Conservation (phyloP, 2,797 vertebrate species). For the Ctenopoma kingsleyae region DNA sequence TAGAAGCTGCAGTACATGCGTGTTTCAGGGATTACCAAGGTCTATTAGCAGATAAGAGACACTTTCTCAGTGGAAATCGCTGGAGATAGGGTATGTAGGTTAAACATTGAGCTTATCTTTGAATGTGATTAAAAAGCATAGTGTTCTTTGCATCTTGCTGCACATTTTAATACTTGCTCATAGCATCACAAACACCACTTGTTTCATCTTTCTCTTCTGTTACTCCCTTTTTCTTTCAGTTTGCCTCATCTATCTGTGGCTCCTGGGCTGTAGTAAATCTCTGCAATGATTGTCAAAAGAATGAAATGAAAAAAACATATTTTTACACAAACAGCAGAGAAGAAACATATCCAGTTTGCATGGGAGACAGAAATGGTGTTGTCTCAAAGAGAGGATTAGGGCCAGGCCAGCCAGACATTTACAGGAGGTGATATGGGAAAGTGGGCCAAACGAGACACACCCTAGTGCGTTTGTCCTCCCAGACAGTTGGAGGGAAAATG, state of each 20-base stretch:
- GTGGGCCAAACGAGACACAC: slow-evolving; percentile 58
- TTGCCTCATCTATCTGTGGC: slow-evolving; percentile 20
- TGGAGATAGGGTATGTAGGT: slow-evolving; percentile 67
- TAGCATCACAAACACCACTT: slow-evolving; percentile 38
- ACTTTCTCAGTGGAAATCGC: slow-evolving; percentile 69
- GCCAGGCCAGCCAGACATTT: slow-evolving; percentile 46
- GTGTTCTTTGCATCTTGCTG: slow-evolving; percentile 39
- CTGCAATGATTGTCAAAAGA: slow-evolving; percentile 41
- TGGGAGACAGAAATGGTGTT: slow-evolving; percentile 47
- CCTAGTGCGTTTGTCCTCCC: slow-evolving; percentile 57
- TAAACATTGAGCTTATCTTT: no score
- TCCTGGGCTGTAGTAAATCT: slow-evolving; percentile 43
- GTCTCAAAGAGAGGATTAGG: slow-evolving; percentile 68
- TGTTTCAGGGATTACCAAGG: slow-evolving; percentile 72
- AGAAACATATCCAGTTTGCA: slow-evolving; percentile 22
- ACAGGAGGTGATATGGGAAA: slow-evolving; percentile 52
- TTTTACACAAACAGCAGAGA: neutral
- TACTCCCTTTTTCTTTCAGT: slow-evolving; percentile 22
- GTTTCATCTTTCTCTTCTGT: slow-evolving; percentile 40
- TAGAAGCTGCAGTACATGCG: slow-evolving; percentile 51
- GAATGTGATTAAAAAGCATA: no score
- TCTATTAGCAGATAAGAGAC: slow-evolving; percentile 78
- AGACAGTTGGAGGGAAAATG: slow-evolving; percentile 48
- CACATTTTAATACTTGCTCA: slow-evolving; percentile 27
- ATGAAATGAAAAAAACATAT: slow-evolving; percentile 27